phyloP scores from a whole-genome alignment of 2,113 vertebrate species.

The Probosciger aterrimus region DNA sequence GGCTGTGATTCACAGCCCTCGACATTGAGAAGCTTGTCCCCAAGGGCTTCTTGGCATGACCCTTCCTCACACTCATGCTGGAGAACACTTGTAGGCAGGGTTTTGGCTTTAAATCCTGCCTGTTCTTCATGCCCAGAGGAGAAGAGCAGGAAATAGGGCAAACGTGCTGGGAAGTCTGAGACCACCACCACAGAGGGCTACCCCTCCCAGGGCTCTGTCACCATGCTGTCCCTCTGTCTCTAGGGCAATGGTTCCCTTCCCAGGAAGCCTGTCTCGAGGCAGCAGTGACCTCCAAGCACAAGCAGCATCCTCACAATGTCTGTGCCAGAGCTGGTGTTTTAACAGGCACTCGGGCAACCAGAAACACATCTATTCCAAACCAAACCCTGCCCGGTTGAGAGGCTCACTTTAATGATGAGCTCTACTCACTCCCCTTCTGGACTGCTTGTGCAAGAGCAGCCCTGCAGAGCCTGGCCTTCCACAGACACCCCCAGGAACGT shows the following conservation, averaged over 20 bases:
- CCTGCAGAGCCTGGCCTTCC: neutral
- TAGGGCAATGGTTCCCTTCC: neutral
- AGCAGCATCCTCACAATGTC: neutral
- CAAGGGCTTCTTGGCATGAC: neutral
- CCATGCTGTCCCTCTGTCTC: neutral
- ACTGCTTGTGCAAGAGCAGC: neutral
- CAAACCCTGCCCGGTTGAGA: neutral
- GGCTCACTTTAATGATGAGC: neutral
- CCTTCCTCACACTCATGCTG: neutral
- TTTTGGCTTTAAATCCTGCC: neutral
- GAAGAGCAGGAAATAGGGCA: neutral
- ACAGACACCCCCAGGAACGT: neutral
- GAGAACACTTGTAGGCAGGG: neutral
- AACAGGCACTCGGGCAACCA: neutral
- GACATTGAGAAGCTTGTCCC: fast-evolving
- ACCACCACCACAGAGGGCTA: neutral
- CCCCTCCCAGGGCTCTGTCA: neutral
- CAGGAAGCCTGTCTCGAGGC: neutral
- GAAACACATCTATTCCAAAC: neutral
- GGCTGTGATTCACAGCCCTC: neutral
- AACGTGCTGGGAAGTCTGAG: neutral
- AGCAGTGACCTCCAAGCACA: fast-evolving
- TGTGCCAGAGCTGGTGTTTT: neutral
- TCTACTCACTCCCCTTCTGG: neutral
- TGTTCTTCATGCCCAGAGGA: neutral